Percentiles rank a stretch among this genome's conserved stretches.
phyloP scores from a whole-genome alignment of 2,113 vertebrate genomes.

The Myocastor coypus region DNA sequence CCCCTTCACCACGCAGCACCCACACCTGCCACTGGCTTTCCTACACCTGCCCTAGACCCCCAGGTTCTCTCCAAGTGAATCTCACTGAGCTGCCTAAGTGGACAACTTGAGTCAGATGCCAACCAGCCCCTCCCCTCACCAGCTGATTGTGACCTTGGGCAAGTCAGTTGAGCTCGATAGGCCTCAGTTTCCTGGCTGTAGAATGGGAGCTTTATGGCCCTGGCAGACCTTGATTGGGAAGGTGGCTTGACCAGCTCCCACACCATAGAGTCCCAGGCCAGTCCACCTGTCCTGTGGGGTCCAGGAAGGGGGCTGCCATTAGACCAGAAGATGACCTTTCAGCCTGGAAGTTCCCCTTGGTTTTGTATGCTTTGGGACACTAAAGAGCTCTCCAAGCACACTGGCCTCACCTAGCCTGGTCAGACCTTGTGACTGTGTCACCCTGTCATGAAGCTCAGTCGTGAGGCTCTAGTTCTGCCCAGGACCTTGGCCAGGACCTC shows the following conservation, averaged over 20 bases:
- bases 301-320: background rate
- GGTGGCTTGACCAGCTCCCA: background rate
- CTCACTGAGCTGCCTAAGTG: background rate
- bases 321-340: background rate
- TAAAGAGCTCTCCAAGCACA: background rate
- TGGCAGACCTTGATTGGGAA: background rate
- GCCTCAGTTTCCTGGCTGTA: background rate
- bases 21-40: background rate
- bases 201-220: background rate
- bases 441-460: background rate
- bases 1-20: background rate
- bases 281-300: background rate
- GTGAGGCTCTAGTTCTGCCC: background rate
- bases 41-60: background rate
- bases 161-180: background rate
- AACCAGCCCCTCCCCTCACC: background rate
- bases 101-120: background rate
- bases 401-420: background rate
- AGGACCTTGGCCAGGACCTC: background rate
- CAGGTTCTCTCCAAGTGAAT: background rate
- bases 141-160: conserved; percentile 58
- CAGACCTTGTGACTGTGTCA: background rate
- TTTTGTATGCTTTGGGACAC: too few relatives aligned
- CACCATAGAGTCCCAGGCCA: background rate
- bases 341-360: background rate